These are phyloP conservation scores for Oreortyx pictus DNA, from an alignment of 2,797 vertebrate genomes.

Conservation along the genomic window DNA sequence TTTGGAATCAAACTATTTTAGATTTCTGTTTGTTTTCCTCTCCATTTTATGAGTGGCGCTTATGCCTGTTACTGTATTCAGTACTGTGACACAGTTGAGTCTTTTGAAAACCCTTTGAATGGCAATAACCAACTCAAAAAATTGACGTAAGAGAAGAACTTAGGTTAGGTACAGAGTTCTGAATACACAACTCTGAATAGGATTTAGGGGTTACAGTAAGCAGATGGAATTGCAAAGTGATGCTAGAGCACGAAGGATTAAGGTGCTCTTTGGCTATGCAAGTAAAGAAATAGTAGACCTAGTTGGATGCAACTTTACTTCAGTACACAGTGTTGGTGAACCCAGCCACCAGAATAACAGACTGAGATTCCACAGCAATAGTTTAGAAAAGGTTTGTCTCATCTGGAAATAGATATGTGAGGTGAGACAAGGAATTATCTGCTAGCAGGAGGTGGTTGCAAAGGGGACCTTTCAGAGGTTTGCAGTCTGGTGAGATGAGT, in stretches of 20 bases:
- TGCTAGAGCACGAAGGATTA: not conserved
- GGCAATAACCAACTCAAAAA: not conserved
- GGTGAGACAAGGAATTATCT: not conserved
- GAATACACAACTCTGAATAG: not conserved
- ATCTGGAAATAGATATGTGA: not conserved
- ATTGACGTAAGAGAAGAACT: not conserved
- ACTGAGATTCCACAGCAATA: not conserved
- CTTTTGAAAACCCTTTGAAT: not conserved
- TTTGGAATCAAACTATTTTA: not conserved
- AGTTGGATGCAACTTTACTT: not conserved
- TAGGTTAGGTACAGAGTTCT: not conserved
- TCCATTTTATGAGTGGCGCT: not conserved
- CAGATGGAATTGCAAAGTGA: not conserved
- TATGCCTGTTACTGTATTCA: not conserved
- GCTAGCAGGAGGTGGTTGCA: not conserved
- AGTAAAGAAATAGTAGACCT: rapidly evolving
- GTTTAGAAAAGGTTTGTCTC: not conserved
- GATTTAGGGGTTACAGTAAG: not conserved
- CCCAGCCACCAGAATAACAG: not conserved
- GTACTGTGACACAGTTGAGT: not conserved
- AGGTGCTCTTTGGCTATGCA: not conserved
- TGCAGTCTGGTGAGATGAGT: not conserved
- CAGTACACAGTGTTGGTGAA: not conserved
- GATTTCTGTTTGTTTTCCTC: not conserved
- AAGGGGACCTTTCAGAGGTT: not conserved